Percentiles rank a stretch among this genome's conserved stretches.
Conservation (phyloP, 2,888 invertebrate genomes). For the Acrobasis consociella region DNA sequence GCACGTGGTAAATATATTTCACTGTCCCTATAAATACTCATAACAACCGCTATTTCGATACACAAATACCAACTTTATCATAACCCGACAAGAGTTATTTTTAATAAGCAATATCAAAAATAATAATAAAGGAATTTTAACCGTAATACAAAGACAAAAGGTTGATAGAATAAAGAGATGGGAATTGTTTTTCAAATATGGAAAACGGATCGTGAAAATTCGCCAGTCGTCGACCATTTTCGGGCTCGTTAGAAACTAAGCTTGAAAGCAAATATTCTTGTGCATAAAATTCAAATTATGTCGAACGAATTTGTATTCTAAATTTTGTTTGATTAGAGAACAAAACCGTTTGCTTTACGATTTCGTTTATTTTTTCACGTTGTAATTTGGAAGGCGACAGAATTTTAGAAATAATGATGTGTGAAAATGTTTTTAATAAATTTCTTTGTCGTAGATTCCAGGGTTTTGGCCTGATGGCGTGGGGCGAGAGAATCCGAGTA, state of each 20-base stretch:
- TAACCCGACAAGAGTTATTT: slow-evolving; percentile 23
- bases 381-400: slow-evolving; percentile 26
- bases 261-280: slow-evolving; percentile 35
- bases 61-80: slow-evolving; percentile 26
- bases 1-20: slow-evolving; percentile 58
- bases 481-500: background rate
- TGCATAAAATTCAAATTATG: background rate
- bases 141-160: slow-evolving; percentile 34
- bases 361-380: background rate
- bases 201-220: slow-evolving; percentile 48
- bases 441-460: slow-evolving; percentile 29
- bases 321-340: background rate
- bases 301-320: background rate
- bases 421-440: slow-evolving; percentile 36
- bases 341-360: background rate
- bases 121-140: slow-evolving; percentile 35
- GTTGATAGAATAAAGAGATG: slow-evolving; percentile 30
- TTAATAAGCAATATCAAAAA: slow-evolving; percentile 25
- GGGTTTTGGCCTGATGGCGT: background rate
- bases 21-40: slow-evolving; percentile 27
- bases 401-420: slow-evolving; percentile 54
- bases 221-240: slow-evolving; percentile 45
- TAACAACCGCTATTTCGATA: slow-evolving; percentile 10
- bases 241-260: slow-evolving; percentile 43
- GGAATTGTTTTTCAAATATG: slow-evolving; percentile 44